Evolutionary conservation across 2,888 invertebrate genomes (phyloP).

Genomic region (Odontothrips loti): DNA sequence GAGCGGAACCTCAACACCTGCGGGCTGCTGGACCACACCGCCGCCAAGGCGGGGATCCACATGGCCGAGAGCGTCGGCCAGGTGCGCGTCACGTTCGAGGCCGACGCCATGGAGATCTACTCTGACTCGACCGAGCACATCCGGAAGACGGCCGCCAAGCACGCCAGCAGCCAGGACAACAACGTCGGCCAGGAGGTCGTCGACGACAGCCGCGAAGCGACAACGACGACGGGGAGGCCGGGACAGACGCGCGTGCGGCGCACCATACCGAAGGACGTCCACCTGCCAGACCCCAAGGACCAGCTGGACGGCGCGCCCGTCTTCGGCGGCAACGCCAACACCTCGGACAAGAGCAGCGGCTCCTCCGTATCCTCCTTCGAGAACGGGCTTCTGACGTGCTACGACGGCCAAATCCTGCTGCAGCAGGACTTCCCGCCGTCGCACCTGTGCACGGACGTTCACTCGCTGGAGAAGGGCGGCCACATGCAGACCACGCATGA

Average conservation of each 20-base stretch:
- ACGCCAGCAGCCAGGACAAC: slow-evolving; percentile 32
- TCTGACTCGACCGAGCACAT: slow-evolving; percentile 39
- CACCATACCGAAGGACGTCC: neutral
- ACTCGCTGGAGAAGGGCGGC: slow-evolving; percentile 61
- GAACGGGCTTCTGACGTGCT: slow-evolving; percentile 68
- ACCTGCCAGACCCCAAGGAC: slow-evolving; percentile 31
- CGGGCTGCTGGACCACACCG: slow-evolving; percentile 66
- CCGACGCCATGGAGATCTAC: slow-evolving; percentile 51
- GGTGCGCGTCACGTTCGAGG: slow-evolving; percentile 58
- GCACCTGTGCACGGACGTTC: slow-evolving; percentile 61
- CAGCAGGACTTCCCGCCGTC: slow-evolving; percentile 69
- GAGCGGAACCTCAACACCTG: slow-evolving; percentile 72
- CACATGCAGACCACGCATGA: slow-evolving; percentile 67
- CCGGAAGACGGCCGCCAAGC: slow-evolving; percentile 30
- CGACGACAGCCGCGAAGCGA: slow-evolving; percentile 32
- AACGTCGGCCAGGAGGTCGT: slow-evolving; percentile 37
- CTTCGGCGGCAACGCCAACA: slow-evolving; percentile 64
- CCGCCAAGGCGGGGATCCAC: slow-evolving; percentile 58
- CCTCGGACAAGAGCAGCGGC: slow-evolving; percentile 47
- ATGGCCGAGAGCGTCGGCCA: slow-evolving; percentile 57
- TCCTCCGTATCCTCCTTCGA: slow-evolving; percentile 80
- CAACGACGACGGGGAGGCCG: neutral
- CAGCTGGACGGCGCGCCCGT: slow-evolving; percentile 68
- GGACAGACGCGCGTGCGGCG: neutral
- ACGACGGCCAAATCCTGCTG: slow-evolving; percentile 69